Evolutionary conservation across 2,888 invertebrate species (phyloP).

Genomic region (Heliconius aoede): DNA sequence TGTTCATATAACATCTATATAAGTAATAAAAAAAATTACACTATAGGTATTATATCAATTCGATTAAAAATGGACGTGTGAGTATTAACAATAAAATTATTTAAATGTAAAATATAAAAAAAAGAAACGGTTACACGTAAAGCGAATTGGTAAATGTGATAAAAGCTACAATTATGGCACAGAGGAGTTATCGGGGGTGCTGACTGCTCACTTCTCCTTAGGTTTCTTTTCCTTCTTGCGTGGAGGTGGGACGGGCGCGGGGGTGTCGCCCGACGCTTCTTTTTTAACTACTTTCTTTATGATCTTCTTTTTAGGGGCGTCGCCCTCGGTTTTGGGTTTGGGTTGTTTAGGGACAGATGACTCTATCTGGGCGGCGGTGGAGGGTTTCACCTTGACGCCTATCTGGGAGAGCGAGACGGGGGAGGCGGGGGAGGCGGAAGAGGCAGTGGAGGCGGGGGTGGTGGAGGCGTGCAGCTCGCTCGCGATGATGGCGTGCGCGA

Average conservation of each 20-base stretch:
- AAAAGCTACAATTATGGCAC: conserved; percentile 79
- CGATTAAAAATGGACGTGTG: conserved; percentile 64
- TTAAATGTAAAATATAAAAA: conserved; percentile 64
- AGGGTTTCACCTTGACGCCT: conserved; percentile 72
- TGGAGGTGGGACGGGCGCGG: conserved; percentile 81
- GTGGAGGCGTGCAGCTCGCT: conserved; percentile 71
- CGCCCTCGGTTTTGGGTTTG: conserved; percentile 50
- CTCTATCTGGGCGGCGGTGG: conserved; percentile 72
- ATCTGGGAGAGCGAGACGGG: conserved; percentile 81
- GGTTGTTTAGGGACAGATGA: conserved; percentile 60
- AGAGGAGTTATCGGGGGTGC: conserved; percentile 73
- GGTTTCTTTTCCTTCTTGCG: conserved; percentile 83
- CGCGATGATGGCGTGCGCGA: conserved; percentile 79
- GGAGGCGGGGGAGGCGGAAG: conserved; percentile 68
- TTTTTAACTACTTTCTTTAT: conserved; percentile 82
- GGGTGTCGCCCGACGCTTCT: conserved; percentile 69
- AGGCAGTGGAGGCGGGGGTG: conserved; percentile 64
- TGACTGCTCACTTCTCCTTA: conserved; percentile 80
- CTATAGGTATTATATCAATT: conserved; percentile 61
- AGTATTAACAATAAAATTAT: conserved; percentile 56
- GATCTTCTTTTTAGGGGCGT: conserved; percentile 68
- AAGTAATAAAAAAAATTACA: conserved; percentile 59
- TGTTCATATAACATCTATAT: conserved; percentile 54
- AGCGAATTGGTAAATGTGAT: conserved; percentile 74
- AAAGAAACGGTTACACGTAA: conserved; percentile 66